Evolutionary conservation across 2,113 vertebrate genomes (phyloP).

Genomic region (Rhinoderma darwinii): DNA sequence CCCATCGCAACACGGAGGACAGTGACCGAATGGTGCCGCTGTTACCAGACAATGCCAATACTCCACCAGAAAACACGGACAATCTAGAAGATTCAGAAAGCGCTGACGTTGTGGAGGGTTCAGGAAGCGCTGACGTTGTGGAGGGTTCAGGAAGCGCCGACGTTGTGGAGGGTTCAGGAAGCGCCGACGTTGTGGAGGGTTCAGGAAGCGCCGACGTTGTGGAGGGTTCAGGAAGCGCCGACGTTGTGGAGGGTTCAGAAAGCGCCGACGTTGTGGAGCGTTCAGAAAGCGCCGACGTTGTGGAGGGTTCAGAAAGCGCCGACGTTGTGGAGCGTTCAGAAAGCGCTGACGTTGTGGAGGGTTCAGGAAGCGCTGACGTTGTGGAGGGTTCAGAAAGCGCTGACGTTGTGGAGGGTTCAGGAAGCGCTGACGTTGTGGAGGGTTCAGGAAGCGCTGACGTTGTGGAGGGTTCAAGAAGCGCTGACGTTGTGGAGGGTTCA

Average conservation of each 20-base stretch:
- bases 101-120: neutral
- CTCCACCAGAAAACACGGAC: neutral
- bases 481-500: neutral
- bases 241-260: neutral
- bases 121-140: neutral
- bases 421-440: neutral
- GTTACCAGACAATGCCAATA: neutral
- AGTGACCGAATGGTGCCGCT: slow-evolving; percentile 24
- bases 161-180: too few relatives aligned
- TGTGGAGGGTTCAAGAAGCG: neutral
- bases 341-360: neutral
- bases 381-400: neutral
- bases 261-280: neutral
- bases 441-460: neutral
- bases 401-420: neutral
- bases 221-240: too few relatives aligned
- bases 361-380: neutral
- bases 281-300: neutral
- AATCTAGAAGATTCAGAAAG: neutral
- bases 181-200: neutral
- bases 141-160: neutral
- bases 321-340: neutral
- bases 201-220: too few relatives aligned
- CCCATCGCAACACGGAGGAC: neutral
- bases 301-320: neutral